Evolutionary conservation across 2,113 vertebrate genomes (phyloP), one percentile per base, ranked within the genome.

Genomic region (Prochilodus magdalenae): DNA sequence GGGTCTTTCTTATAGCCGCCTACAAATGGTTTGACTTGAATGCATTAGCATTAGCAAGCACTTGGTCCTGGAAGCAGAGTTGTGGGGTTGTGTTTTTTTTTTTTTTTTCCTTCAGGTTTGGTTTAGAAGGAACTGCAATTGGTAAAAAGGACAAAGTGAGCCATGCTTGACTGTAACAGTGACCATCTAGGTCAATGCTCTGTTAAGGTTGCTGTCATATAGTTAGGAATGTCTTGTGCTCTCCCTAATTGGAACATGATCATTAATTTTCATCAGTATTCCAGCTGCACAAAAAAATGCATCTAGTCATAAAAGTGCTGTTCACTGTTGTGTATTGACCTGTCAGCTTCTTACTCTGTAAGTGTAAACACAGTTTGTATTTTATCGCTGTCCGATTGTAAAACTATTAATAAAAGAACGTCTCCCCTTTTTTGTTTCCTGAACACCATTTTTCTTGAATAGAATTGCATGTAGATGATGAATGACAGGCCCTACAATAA

Each of bases 381-480:
- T n/a, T 67, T 40, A 67, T 4, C 3, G 4, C 6, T 13, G 20
- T 44, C 22, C n/a, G 33, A 70, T 22, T 70, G 66, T 40, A 40
- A 40, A 40, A 22, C 30, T 33, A 2, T 69, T 22, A 0, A 40
- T 12, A 18, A 69, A 69, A 13, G 22, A 44, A 70, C 22, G 22
- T n/a, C 36, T 13, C 22, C 66, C 66, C 33, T 22, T 44, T 36
- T 44, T 14, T 70, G 22, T n/a, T 40, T 67, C 18, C 65, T 36
- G 20, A 22, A 1, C 33, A 44, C n/a, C 11, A 44, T 70, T 70
- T 18, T 67, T 70, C 40, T 12, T 36, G 4, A 44, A 44, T 67
- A n/a, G 66, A 70, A 24, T n/a, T 40, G 44, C 33, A 70, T 70
- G 66, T 70, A 70, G 20, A 44, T 20, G 30, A 40, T 70, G 22